phyloP scores from a whole-genome alignment of 2,888 invertebrate genomes.

The Selenia dentaria region DNA sequence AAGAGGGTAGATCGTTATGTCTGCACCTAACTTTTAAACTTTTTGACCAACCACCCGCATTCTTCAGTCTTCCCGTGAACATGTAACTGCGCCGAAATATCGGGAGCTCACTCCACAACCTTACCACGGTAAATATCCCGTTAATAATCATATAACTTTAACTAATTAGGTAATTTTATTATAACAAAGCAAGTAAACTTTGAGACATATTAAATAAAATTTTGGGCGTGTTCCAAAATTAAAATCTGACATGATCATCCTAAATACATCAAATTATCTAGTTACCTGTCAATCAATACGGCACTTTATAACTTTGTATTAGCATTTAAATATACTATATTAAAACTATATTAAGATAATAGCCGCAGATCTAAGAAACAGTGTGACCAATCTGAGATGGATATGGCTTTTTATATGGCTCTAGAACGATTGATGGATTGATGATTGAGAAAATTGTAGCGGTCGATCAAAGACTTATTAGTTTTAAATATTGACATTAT shows the following conservation, averaged over 20 bases:
- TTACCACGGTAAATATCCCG: no score
- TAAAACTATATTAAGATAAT: slow-evolving; percentile 24
- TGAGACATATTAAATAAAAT: no score
- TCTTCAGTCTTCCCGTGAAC: no score
- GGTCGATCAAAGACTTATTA: slow-evolving; percentile 18
- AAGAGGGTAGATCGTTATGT: no score
- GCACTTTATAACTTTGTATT: slow-evolving; percentile 17
- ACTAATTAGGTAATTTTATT: no score
- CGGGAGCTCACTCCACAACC: no score
- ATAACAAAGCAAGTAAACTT: no score
- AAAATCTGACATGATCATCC: slow-evolving; percentile 10
- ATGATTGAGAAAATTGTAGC: slow-evolving; percentile 14
- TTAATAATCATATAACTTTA: no score
- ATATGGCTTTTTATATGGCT: slow-evolving; percentile 15
- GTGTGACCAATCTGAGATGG: slow-evolving; percentile 39
- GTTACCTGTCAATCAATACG: slow-evolving; percentile 15
- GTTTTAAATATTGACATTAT: slow-evolving; percentile 30
- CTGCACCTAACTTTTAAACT: no score
- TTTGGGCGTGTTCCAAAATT: slow-evolving; percentile 5
- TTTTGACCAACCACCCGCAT: no score
- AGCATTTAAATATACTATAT: slow-evolving; percentile 19
- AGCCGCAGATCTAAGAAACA: slow-evolving; percentile 26
- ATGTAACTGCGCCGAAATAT: no score
- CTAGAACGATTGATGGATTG: slow-evolving; percentile 12
- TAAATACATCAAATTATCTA: slow-evolving; percentile 28